Evolutionary conservation across 2,888 invertebrate species (phyloP).

Genomic region (Eubasilissa splendida): DNA sequence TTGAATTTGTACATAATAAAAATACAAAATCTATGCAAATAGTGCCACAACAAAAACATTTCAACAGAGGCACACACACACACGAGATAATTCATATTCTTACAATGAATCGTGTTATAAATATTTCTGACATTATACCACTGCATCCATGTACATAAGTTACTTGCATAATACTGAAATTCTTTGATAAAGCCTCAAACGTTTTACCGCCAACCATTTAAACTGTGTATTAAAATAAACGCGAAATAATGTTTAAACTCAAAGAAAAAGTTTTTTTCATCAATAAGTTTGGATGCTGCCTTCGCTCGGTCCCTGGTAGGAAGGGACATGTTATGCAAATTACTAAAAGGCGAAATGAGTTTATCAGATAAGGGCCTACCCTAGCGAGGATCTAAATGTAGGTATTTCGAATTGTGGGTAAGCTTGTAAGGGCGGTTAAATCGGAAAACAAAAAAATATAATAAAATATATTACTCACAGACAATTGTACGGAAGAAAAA

Average conservation of each 20-base stretch:
- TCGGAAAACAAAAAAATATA: conserved; percentile 4
- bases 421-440: not conserved
- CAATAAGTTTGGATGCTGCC: not conserved
- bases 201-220: not conserved
- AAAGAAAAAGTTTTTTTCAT: not conserved
- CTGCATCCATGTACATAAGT: too few species aligned
- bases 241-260: conserved; percentile 14
- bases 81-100: too few species aligned
- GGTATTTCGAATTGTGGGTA: not conserved
- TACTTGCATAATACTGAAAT: too few species aligned
- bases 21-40: too few species aligned
- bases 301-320: not conserved
- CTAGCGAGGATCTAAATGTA: not conserved
- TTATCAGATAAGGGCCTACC: conserved; percentile 2
- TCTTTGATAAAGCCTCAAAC: too few species aligned
- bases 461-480: too few species aligned
- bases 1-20: too few species aligned
- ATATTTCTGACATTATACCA: too few species aligned
- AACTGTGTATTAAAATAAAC: conserved; percentile 18
- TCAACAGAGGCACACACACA: too few species aligned
- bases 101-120: too few species aligned
- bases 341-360: conserved; percentile 10
- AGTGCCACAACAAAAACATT: too few species aligned
- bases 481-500: too few species aligned
- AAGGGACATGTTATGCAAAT: conserved; percentile 7